Evolutionary conservation across 2,113 vertebrate species (phyloP).

Genomic region (Stigmatopora nigra): DNA sequence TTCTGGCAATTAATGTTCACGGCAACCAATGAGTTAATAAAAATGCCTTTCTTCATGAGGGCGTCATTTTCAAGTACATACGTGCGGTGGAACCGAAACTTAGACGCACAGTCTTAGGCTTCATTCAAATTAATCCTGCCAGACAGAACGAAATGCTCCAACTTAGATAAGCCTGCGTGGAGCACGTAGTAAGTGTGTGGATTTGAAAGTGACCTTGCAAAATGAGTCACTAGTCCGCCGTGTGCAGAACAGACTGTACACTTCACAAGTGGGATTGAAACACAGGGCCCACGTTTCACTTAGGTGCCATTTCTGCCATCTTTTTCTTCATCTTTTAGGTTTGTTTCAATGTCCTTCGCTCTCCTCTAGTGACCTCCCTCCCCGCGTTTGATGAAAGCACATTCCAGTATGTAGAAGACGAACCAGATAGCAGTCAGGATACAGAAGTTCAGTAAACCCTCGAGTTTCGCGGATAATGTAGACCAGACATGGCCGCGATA

Average conservation of each 20-base stretch:
- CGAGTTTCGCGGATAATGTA: too few species aligned
- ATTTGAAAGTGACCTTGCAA: conserved; percentile 3
- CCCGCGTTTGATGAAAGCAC: conserved; percentile 58
- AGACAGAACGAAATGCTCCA: conserved; percentile 9
- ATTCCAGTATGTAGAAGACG: conserved; percentile 58
- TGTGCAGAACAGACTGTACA: conserved; percentile 47
- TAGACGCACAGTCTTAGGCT: neutral
- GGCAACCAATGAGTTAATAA: neutral
- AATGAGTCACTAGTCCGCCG: conserved; percentile 19
- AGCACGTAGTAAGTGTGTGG: neutral
- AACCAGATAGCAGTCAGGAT: conserved; percentile 25
- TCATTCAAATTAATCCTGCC: neutral
- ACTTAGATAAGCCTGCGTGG: neutral
- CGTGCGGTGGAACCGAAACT: neutral
- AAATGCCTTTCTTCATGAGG: neutral
- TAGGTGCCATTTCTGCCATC: conserved; percentile 51
- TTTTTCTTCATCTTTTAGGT: neutral
- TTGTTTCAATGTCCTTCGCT: neutral
- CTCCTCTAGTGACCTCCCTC: conserved; percentile 34
- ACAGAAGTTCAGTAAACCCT: conserved; percentile 24
- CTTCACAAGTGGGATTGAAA: conserved; percentile 64
- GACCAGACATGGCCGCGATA: too few species aligned
- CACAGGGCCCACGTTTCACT: conserved; percentile 55
- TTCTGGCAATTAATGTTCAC: too few species aligned
- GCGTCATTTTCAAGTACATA: too few species aligned